These are phyloP conservation scores for Stenodema calcarata DNA, from an alignment of 2,888 invertebrate genomes.

Conservation along the genomic window DNA sequence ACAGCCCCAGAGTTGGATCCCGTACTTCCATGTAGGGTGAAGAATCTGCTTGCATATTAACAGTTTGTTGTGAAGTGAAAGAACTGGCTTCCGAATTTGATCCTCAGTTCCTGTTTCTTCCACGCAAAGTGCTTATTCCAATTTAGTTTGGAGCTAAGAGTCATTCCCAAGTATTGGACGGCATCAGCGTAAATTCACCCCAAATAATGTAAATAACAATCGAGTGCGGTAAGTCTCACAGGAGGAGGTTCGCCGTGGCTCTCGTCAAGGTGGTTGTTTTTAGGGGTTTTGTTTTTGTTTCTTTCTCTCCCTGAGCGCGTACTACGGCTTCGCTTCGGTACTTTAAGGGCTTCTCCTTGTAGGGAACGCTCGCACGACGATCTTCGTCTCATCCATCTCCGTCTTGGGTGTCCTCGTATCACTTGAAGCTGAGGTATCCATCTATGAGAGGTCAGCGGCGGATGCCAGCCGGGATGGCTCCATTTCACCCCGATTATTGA, in stretches of 20 bases:
- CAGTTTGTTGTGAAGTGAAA: too few relatives aligned
- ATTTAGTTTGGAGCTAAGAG: too few relatives aligned
- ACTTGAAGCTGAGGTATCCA: neutral
- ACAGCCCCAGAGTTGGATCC: too few relatives aligned
- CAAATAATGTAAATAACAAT: too few relatives aligned
- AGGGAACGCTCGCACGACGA: neutral
- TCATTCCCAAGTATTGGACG: too few relatives aligned
- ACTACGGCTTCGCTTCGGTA: neutral
- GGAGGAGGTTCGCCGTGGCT: neutral
- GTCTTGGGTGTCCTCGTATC: neutral
- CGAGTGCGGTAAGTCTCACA: neutral
- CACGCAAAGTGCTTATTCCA: too few relatives aligned
- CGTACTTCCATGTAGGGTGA: too few relatives aligned
- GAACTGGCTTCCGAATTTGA: too few relatives aligned
- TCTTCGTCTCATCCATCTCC: neutral
- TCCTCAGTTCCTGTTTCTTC: too few relatives aligned
- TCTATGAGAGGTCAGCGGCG: neutral
- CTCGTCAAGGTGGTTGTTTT: neutral
- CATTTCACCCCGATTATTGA: too few relatives aligned
- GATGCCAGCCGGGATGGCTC: neutral
- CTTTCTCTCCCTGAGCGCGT: neutral
- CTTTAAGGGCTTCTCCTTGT: neutral
- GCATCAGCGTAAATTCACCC: too few relatives aligned
- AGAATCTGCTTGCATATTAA: too few relatives aligned
- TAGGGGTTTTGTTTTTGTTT: neutral